Base-by-base conservation (phyloP, 2,888 invertebrate species). In the Timandra comae region DNA sequence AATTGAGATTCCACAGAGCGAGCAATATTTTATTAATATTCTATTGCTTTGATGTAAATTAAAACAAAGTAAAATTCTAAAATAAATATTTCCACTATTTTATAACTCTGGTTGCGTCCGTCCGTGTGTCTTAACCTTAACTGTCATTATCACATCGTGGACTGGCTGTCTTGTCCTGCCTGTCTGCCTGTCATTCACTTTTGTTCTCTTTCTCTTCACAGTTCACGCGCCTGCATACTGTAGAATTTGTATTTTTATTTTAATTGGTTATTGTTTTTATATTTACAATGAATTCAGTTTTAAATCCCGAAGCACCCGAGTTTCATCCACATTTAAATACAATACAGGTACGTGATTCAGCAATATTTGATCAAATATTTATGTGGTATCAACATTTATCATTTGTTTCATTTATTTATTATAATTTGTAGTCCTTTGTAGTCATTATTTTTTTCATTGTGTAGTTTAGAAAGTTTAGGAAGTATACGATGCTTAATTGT, bases 241-340 rank as follows among this genome's bases (percentile, higher is more conserved):
- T 16, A 16, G 6, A 16, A 6, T 16, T 7, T 7, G 9, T 24
- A 9, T 24, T 6, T 24, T 6, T 24, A 24, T 9, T 11, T 24
- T 12, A 10, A 22, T 2, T n/a, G n/a, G n/a, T n/a, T n/a, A n/a
- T n/a, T n/a, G n/a, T n/a, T n/a, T n/a, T n/a, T n/a, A n/a, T n/a
- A 7, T 29, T 29, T 23, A 13, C 45, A 50, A 80, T 81, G 80
- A 68, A 71, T 60, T 79, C 73, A 20, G 56, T 52, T 40, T 54
- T 81, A 38, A 80, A 81, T 56, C 81, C 81, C 1, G 79, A 80
- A 43, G 80, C 79, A 32, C 78, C 80, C 20, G 81, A 81, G 43
- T 81, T 81, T 52, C 63, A 66, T 44, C 77, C 79, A 25, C 56
- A 70, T 43, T 52, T 78, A 28, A 63, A 67, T 40, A 58, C 68